Evolutionary conservation across 1,140 invertebrate species (phyloP).

Genomic region (Caerostris extrusa): DNA sequence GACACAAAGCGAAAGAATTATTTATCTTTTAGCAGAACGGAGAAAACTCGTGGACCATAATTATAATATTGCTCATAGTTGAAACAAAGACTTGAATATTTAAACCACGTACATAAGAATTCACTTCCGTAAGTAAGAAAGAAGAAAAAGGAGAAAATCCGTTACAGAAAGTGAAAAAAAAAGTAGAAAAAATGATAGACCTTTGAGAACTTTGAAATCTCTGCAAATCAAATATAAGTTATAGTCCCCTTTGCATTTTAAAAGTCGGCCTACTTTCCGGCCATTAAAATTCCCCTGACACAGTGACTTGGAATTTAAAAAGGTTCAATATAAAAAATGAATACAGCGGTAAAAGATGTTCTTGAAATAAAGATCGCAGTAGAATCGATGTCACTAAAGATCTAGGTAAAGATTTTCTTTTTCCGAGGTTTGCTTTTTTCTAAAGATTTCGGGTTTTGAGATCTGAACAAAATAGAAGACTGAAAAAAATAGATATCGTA

Average conservation of each 20-base stretch:
- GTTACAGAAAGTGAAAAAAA: neutral
- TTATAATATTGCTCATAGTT: neutral
- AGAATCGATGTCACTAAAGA: slow-evolving; percentile 71
- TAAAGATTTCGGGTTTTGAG: neutral
- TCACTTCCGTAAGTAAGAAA: neutral
- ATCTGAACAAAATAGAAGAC: neutral
- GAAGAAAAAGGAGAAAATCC: too few relatives aligned
- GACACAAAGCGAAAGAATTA: neutral
- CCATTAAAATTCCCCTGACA: slow-evolving; percentile 70
- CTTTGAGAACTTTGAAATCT: neutral
- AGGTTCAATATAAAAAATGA: neutral
- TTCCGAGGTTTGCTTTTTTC: neutral
- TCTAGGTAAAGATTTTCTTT: neutral
- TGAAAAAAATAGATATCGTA: slow-evolving; percentile 11
- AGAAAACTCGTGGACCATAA: neutral
- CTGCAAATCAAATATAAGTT: slow-evolving; percentile 28
- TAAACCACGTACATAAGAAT: slow-evolving; percentile 13
- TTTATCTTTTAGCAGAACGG: too few relatives aligned
- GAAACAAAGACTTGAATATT: slow-evolving; percentile 29
- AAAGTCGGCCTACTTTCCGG: slow-evolving; percentile 3
- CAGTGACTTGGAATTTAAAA: slow-evolving; percentile 33
- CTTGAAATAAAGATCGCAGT: slow-evolving; percentile 65
- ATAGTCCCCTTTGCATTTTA: neutral
- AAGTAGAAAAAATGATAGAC: neutral
- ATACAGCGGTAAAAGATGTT: slow-evolving; percentile 61